phyloP scores from a whole-genome alignment of 2,888 invertebrate genomes.

The Leucoptera coffeella region DNA sequence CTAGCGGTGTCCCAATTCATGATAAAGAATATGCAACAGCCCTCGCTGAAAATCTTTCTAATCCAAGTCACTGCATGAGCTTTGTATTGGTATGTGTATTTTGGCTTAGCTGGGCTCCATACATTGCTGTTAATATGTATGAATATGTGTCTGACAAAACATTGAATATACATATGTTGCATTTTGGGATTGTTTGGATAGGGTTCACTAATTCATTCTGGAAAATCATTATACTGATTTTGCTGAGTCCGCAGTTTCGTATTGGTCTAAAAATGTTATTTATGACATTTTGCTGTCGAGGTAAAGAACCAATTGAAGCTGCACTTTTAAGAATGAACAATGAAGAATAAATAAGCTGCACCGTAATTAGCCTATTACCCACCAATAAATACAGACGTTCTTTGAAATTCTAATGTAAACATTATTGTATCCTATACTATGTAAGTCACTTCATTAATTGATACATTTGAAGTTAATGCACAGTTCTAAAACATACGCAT shows the following conservation, averaged over 20 bases:
- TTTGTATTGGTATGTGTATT: constrained; percentile 87
- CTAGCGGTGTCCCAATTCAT: constrained; percentile 79
- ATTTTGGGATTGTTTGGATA: constrained; percentile 91
- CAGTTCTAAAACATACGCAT: too few relatives aligned
- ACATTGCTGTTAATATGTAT: constrained; percentile 76
- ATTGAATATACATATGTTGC: constrained; percentile 73
- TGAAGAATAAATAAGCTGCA: constrained; percentile 78
- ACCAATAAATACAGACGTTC: too few relatives aligned
- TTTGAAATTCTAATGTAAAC: too few relatives aligned
- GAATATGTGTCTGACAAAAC: constrained; percentile 60
- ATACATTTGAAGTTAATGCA: too few relatives aligned
- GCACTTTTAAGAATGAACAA: constrained; percentile 82
- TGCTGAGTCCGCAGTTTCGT: constrained; percentile 89
- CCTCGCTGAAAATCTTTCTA: constrained; percentile 82
- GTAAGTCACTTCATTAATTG: too few relatives aligned
- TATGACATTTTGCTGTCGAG: constrained; percentile 82
- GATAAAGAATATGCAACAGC: constrained; percentile 91
- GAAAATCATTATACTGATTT: constrained; percentile 87
- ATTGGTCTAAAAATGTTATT: constrained; percentile 82
- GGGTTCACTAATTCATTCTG: constrained; percentile 93
- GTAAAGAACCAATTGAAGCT: constrained; percentile 76
- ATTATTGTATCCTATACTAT: too few relatives aligned
- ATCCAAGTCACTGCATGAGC: constrained; percentile 94
- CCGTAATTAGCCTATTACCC: too few relatives aligned
- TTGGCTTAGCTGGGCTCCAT: constrained; percentile 92